These are phyloP conservation scores for Peucedramus taeniatus DNA, from an alignment of 2,113 vertebrate species.

Conservation along the genomic window DNA sequence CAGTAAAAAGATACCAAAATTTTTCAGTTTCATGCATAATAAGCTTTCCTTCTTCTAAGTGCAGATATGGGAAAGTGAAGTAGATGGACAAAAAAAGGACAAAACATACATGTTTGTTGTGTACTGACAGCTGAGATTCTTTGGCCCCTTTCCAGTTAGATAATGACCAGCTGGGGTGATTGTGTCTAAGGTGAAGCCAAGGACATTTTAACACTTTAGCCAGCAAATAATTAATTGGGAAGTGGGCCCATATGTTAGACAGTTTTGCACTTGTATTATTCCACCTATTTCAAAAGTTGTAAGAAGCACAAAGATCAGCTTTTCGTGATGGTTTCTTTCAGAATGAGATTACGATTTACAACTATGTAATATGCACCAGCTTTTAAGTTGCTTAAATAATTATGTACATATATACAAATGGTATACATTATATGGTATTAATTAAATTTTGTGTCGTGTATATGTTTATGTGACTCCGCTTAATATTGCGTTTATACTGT, in stretches of 20 bases:
- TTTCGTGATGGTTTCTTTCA: not conserved
- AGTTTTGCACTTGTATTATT: constrained; percentile 28
- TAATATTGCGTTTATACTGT: not conserved
- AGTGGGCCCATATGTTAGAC: constrained; percentile 24
- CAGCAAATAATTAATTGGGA: constrained; percentile 65
- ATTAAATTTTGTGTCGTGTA: not conserved
- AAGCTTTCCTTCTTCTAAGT: not conserved
- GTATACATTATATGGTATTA: not conserved
- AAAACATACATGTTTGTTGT: constrained; percentile 32
- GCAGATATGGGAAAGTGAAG: not conserved
- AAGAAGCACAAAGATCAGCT: not conserved
- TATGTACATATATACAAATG: not conserved
- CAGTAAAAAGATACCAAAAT: not conserved
- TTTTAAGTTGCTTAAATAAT: not conserved
- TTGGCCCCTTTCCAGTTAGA: constrained; percentile 47
- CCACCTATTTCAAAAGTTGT: constrained; percentile 2
- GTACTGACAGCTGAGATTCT: constrained; percentile 48
- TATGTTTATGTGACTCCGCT: not conserved
- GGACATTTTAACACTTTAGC: constrained; percentile 56
- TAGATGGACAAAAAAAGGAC: not conserved
- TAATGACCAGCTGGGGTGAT: constrained; percentile 71
- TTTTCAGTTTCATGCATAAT: not conserved
- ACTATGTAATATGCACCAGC: not conserved
- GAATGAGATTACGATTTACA: not conserved
- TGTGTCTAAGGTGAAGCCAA: constrained; percentile 69